phyloP scores from a whole-genome alignment of 2,113 vertebrate genomes.

The Hippolais icterina region DNA sequence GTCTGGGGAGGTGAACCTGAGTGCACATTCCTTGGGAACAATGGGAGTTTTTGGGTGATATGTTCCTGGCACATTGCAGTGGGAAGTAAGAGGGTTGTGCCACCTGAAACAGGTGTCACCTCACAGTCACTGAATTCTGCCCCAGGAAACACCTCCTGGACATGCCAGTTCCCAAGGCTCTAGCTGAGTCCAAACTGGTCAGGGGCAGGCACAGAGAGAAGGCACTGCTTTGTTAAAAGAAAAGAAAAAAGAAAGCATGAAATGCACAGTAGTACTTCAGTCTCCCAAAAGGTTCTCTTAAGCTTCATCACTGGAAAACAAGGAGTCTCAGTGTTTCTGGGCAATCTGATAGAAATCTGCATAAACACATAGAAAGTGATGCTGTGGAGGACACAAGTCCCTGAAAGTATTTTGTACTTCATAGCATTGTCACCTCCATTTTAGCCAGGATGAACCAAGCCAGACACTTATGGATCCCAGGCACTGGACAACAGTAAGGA shows the following conservation, averaged over 20 bases:
- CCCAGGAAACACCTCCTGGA: not conserved
- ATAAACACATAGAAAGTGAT: not conserved
- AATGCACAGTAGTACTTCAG: not conserved
- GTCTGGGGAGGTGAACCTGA: not conserved
- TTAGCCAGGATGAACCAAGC: not conserved
- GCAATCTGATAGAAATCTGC: not conserved
- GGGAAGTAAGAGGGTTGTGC: not conserved
- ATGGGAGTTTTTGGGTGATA: not conserved
- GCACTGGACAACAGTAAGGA: not conserved
- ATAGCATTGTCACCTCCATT: not conserved
- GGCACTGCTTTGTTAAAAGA: not conserved
- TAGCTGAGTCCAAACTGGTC: not conserved
- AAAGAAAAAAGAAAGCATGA: not conserved
- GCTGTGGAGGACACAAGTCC: not conserved
- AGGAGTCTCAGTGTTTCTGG: not conserved
- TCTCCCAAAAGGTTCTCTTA: not conserved
- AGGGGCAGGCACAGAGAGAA: not conserved
- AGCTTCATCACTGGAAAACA: not conserved
- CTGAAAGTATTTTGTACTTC: not conserved
- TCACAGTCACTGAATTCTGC: not conserved
- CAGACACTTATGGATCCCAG: not conserved
- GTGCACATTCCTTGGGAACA: not conserved
- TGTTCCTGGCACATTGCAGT: not conserved
- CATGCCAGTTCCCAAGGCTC: not conserved
- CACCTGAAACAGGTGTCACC: not conserved